Base-by-base conservation (phyloP, 92 coral and sea anemone species). In the Umimayanthus kanabou region DNA sequence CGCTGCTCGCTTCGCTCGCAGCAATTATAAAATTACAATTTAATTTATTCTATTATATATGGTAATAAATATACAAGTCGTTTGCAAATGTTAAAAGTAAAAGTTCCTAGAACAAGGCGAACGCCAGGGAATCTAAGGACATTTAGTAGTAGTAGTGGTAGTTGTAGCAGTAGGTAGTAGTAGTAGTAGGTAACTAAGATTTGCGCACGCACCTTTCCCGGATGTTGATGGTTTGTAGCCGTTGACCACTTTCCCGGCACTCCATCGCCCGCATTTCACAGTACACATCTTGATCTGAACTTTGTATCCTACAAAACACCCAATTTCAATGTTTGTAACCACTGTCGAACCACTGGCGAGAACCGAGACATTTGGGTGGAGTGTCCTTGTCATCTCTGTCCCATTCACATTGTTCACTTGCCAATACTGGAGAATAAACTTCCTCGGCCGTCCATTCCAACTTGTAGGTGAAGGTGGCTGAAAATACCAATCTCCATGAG, bases 381-480 rank as follows among this genome's bases (percentile, higher is more conserved):
- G 18, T 23, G 23, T n/a, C 20, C 4, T 39, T 23, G 22, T 22
- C 10, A 65, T 50, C 20, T 30, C 39, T 28, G 85, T 65, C 40
- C 37, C 85, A 42, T 81, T 81, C 20, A 25, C 18, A n/a, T 66
- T n/a, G 57, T 3, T 66, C 5, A 39, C 1, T 64, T 66, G 85
- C 85, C 85, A 81, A 58, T 81, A 81, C 28, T 39, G 85, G 50
- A 81, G 85, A 42, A 65, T 30, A 81, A 81, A 61, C 14, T 66
- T 40, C 61, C 76, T 81, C 20, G 85, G 85, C 2, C 23, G 76
- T 13, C 85, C 85, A 81, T 81, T 81, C 85, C 85, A 81, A 39
- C 13, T 66, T 70, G n/a, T 5, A 39, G 0, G 33, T 65, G 23
- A 23, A 10, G 85, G 85, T 28, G 30, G 85, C 85, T 81, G 29